Base-by-base conservation (phyloP, 2,888 invertebrate species). In the Macaria notata region DNA sequence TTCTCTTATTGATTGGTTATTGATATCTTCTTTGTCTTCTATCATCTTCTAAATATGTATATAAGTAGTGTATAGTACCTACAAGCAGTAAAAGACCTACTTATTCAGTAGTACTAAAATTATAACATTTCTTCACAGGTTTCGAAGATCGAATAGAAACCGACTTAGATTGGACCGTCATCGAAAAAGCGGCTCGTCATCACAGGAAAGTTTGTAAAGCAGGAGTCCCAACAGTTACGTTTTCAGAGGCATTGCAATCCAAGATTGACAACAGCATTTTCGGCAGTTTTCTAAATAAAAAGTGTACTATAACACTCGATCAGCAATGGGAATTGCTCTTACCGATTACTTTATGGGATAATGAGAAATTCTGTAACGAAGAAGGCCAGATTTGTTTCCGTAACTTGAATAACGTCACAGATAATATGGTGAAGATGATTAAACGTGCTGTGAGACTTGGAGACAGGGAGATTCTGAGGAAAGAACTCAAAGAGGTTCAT, bases 291-390 rank as follows among this genome's bases (percentile, higher is more conserved):
- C 68, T 90, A 3, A 65, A 86, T 44, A 73, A 82, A 61, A 44
- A 79, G 0, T 82, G 83, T 8, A 68, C 64, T 4, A 54, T 88
- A 4, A 78, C 72, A 47, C 66, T 89, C 33, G 66, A 81, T 5
- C 75, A 90, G 38, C 83, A 84, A 33, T 87, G 84, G 83, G 87
- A 89, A 30, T 54, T 84, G 3, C 60, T 83, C 3, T 60, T 88
- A 19, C 83, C 89, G 0, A 73, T 81, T 31, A 75, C 70, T 3
- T 49, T 86, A 19, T 92, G 88, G 88, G 91, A 92, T 64, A 80
- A 73, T 41, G 84, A 86, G 9, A 85, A 75, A 56, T 83, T 84
- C 63, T 71, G 78, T 1, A 86, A 72, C 9, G 77, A 84, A 9
- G 87, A 87, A 73, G 75, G 68, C n/a, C 82, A 83, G 68, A 76